Evolutionary conservation across 2,797 vertebrate genomes (phyloP).

Genomic region (Phrynocephalus forsythii): DNA sequence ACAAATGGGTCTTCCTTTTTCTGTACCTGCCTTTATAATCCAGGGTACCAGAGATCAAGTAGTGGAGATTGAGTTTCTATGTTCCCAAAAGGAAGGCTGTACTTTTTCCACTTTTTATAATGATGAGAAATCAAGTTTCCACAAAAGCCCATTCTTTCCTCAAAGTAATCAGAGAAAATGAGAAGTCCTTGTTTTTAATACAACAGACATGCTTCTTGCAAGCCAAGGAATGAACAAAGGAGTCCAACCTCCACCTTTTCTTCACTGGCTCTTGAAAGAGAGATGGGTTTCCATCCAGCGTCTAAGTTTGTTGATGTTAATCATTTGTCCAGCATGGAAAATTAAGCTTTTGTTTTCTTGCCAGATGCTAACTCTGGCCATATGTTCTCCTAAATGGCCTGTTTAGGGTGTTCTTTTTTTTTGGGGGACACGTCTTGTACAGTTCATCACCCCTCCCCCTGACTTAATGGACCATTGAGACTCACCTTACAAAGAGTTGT

Average conservation of each 20-base stretch:
- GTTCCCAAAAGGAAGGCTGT: neutral
- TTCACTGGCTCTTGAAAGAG: neutral
- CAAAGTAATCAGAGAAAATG: neutral
- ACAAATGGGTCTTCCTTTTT: neutral
- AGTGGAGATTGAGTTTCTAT: neutral
- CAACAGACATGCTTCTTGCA: neutral
- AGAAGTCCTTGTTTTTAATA: neutral
- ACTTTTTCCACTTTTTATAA: neutral
- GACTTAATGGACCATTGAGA: neutral
- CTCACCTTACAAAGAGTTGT: neutral
- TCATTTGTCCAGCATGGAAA: neutral
- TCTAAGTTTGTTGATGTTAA: neutral
- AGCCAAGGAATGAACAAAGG: too few relatives aligned
- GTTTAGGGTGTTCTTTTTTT: neutral
- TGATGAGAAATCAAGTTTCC: neutral
- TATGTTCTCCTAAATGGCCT: neutral
- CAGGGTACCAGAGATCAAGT: neutral
- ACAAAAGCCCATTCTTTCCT: neutral
- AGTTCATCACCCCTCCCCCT: neutral
- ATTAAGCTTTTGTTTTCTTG: neutral
- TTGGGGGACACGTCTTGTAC: too few relatives aligned
- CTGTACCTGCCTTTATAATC: neutral
- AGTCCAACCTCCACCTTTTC: neutral
- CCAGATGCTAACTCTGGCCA: neutral
- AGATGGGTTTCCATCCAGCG: neutral